Evolutionary conservation across 2,888 invertebrate genomes (phyloP), one percentile per base, ranked within the genome.

Genomic region (Unio pictorum): DNA sequence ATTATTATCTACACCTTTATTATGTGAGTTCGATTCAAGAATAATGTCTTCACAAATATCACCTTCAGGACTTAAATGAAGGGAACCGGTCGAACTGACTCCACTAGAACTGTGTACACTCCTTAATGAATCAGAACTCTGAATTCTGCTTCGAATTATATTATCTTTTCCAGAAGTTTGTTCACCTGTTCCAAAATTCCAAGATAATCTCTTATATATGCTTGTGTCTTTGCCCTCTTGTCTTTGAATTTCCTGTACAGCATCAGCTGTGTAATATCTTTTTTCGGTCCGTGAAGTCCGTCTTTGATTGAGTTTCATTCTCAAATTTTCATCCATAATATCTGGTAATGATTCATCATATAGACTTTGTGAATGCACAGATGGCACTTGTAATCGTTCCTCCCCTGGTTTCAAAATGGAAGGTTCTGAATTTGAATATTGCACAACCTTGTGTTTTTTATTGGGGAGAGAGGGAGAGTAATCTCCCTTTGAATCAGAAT

Each of bases 201-300:
- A 93, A 23, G 93, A 93, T 71, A 93, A 88, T 64, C 93, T 90
- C 87, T 93, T 93, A 87, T 93, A 92, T 78, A 93, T 93, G 74
- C 91, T 91, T 64, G 91, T 81, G 76, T 88, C 87, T 72, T 81
- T 82, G 56, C 81, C 81, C 63, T 84, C 81, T 30, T 75, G 91
- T 72, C 78, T 79, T 66, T 82, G 75, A 68, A 93, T 91, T 85
- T 93, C 93, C 85, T 93, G 93, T 78, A 94, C 93, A 73, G 92
- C 92, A 76, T 93, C 93, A 8, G 93, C 93, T 8, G 93, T 93
- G 88, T 93, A 92, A 88, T 93, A 93, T 73, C 93, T 89, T 83
- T 91, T 91, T 76, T 88, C 88, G 23, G 82, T 81, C 62, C 87
- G 79, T 7, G 85, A 81, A 54, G 75, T 75, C 28, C 88, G 80